Evolutionary conservation across 2,113 vertebrate genomes (phyloP).

Genomic region (Manacus vitellinus): DNA sequence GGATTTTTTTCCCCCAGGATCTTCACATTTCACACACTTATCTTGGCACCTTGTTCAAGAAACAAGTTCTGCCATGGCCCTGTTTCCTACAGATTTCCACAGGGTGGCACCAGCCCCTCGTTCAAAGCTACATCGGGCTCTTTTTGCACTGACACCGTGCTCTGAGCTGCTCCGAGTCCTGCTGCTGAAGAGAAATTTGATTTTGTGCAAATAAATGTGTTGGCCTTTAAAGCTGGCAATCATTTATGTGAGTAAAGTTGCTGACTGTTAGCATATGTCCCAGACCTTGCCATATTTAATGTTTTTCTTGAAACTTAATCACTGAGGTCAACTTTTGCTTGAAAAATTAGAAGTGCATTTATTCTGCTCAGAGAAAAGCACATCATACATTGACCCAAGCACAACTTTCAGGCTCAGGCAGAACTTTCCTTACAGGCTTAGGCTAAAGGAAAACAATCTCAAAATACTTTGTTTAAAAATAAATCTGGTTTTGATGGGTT

Average conservation of each 20-base stretch:
- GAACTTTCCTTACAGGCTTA: neutral
- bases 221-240: neutral
- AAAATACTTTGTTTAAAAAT: neutral
- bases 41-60: neutral
- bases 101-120: conserved; percentile 25
- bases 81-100: neutral
- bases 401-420: neutral
- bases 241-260: neutral
- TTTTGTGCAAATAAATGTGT: neutral
- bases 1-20: neutral
- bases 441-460: neutral
- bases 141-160: rapidly evolving
- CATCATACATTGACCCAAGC: neutral
- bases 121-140: neutral
- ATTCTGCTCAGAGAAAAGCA: neutral
- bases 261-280: neutral
- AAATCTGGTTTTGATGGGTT: neutral
- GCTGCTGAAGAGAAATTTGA: neutral
- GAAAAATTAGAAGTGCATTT: neutral
- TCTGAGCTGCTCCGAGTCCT: rapidly evolving
- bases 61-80: neutral
- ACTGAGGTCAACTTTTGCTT: neutral
- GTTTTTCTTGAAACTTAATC: neutral
- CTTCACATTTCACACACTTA: rapidly evolving
- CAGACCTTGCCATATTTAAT: neutral